phyloP scores from a whole-genome alignment of 2,113 vertebrate genomes.

The Anhinga rufa region DNA sequence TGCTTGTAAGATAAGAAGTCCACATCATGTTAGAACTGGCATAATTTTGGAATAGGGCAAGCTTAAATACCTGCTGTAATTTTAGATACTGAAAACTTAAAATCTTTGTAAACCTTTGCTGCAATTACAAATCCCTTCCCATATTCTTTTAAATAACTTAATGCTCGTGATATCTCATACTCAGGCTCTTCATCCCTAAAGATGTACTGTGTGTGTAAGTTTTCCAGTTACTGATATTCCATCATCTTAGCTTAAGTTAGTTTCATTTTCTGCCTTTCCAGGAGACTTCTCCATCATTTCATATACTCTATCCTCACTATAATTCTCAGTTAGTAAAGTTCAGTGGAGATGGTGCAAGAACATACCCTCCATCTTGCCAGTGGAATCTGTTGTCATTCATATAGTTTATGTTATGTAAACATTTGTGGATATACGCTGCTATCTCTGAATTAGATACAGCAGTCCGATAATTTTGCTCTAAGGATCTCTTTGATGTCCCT shows the following conservation, averaged over 20 bases:
- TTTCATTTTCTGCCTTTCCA: not conserved
- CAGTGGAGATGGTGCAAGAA: not conserved
- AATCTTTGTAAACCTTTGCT: not conserved
- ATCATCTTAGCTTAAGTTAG: not conserved
- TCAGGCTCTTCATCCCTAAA: not conserved
- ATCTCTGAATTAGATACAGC: not conserved
- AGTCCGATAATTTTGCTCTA: not conserved
- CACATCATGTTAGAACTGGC: not conserved
- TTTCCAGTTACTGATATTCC: not conserved
- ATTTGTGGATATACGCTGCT: not conserved
- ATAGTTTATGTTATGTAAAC: not conserved
- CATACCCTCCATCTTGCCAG: not conserved
- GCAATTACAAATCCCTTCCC: not conserved
- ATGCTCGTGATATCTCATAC: not conserved
- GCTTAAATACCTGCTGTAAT: not conserved
- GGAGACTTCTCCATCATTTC: not conserved
- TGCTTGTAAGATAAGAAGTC: not conserved
- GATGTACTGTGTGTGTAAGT: not conserved
- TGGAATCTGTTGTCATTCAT: not conserved
- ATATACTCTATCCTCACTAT: not conserved
- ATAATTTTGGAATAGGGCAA: not conserved
- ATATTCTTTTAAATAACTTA: not conserved
- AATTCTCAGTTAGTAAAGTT: not conserved
- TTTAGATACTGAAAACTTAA: not conserved
- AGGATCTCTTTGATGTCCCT: not conserved